Conservation (phyloP, 2,113 vertebrate genomes). For the Ophiodon elongatus region DNA sequence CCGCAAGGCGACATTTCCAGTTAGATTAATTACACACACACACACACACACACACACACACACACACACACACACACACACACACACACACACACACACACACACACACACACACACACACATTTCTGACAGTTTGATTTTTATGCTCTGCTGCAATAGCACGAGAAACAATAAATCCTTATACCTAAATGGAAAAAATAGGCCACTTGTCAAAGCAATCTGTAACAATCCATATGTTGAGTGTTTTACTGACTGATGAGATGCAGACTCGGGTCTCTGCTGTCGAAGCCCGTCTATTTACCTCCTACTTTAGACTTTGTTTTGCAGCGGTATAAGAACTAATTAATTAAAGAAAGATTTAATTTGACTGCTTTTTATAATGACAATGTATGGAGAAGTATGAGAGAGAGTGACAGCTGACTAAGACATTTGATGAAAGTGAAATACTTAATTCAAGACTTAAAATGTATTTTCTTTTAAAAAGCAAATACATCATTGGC, state of each 20-base stretch:
- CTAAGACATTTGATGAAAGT: neutral
- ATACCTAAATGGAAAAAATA: neutral
- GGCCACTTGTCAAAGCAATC: neutral
- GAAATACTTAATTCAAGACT: neutral
- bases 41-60: neutral
- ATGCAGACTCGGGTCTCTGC: neutral
- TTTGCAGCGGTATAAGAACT: neutral
- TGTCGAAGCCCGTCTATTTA: neutral
- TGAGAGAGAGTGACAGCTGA: neutral
- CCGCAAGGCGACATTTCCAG: neutral
- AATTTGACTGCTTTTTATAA: neutral
- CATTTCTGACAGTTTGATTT: neutral
- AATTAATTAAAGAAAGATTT: neutral
- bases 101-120: too few species aligned
- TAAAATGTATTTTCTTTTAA: neutral
- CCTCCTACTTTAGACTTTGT: neutral
- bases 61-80: too few species aligned
- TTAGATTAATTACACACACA: conserved; percentile 5
- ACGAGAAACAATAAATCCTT: neutral
- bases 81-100: conserved; percentile 9
- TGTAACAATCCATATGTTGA: neutral
- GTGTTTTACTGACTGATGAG: neutral
- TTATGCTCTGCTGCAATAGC: neutral
- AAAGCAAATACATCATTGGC: neutral
- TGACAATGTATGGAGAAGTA: neutral